Evolutionary conservation across 2,888 invertebrate species (phyloP).

Genomic region (Camptogramma bilineatum): DNA sequence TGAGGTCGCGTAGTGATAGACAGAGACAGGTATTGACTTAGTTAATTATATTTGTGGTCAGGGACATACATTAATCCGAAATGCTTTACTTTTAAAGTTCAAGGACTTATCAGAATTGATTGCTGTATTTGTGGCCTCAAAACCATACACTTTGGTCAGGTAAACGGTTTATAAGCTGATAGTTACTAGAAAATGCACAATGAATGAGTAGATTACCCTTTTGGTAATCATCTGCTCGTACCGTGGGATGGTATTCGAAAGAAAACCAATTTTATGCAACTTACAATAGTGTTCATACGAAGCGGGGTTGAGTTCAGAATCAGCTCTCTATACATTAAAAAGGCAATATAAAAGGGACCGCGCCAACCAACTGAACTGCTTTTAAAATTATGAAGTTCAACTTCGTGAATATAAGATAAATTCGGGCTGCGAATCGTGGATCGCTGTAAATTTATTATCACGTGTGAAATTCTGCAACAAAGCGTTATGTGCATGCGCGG

Average conservation of each 20-base stretch:
- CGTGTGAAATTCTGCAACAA: conserved; percentile 69
- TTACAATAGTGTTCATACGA: not conserved
- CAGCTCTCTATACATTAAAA: not conserved
- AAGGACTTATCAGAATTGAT: too few relatives aligned
- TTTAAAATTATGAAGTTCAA: conserved; percentile 18
- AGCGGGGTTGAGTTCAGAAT: not conserved
- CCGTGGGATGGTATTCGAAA: not conserved
- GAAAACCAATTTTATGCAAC: not conserved
- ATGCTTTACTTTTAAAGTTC: too few relatives aligned
- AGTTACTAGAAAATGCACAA: not conserved
- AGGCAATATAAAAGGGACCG: conserved; percentile 1
- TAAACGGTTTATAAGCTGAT: too few relatives aligned
- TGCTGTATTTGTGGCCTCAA: too few relatives aligned
- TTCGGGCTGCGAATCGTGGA: conserved; percentile 32
- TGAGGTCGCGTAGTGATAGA: not conserved
- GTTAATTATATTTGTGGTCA: not conserved
- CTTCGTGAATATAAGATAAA: conserved; percentile 27
- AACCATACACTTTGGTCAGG: too few relatives aligned
- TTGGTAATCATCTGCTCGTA: not conserved
- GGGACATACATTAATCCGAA: too few relatives aligned
- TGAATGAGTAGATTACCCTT: not conserved
- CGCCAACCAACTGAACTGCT: not conserved
- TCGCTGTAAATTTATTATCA: conserved; percentile 56
- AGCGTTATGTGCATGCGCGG: conserved; percentile 72
- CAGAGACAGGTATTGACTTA: not conserved